These are phyloP conservation scores for Eospalax fontanierii DNA, from an alignment of 2,797 vertebrate species.

Conservation along the genomic window DNA sequence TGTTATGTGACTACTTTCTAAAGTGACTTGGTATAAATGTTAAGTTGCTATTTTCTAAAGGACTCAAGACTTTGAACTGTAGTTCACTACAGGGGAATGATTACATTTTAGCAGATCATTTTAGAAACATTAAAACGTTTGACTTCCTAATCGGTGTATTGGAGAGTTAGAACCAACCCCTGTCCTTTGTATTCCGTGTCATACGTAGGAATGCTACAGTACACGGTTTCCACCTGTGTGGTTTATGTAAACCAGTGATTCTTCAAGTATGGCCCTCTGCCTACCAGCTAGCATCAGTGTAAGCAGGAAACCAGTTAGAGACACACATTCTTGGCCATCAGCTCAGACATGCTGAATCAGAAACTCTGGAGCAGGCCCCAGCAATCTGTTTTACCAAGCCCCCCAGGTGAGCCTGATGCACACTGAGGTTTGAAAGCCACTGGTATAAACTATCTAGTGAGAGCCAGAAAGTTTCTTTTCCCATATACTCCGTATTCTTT, in stretches of 20 bases:
- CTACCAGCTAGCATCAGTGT: constrained; percentile 60
- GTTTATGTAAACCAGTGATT: constrained; percentile 62
- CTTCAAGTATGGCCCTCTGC: constrained; percentile 55
- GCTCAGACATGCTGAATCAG: constrained; percentile 27
- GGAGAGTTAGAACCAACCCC: constrained; percentile 67
- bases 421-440: constrained; percentile 37
- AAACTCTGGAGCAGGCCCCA: constrained; percentile 39
- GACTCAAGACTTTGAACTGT: constrained; percentile 73
- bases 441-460: constrained; percentile 46
- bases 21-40: constrained; percentile 23
- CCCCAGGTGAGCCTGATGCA: constrained; percentile 41
- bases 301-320: constrained; percentile 59
- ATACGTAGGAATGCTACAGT: constrained; percentile 57
- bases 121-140: constrained; percentile 73
- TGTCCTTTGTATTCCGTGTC: constrained; percentile 75
- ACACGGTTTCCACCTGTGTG: constrained; percentile 48
- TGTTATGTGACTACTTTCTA: constrained; percentile 68
- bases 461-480: constrained; percentile 37
- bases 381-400: constrained; percentile 33
- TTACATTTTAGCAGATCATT: constrained; percentile 63
- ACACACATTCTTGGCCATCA: constrained; percentile 9
- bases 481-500: constrained; percentile 77
- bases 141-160: constrained; percentile 59
- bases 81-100: constrained; percentile 54
- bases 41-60: constrained; percentile 63